phyloP scores from a whole-genome alignment of 2,888 invertebrate species.

The Eueremaeus valkanovi region DNA sequence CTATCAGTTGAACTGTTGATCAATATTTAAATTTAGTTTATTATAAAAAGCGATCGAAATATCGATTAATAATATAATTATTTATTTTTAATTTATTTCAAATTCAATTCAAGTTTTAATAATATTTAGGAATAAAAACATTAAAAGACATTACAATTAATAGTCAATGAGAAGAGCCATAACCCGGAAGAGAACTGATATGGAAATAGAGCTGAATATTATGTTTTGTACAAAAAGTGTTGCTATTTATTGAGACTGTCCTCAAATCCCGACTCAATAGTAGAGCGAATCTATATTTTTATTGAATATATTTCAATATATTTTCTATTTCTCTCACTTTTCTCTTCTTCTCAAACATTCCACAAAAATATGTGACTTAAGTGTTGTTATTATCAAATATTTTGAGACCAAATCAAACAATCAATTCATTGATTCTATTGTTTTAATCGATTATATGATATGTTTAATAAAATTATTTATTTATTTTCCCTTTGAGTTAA shows the following conservation, averaged over 20 bases:
- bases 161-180: constrained; percentile 18
- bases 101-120: not conserved
- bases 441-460: too few species aligned
- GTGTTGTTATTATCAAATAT: too few species aligned
- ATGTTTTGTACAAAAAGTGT: constrained; percentile 8
- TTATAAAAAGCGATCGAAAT: not conserved
- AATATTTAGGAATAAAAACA: constrained; percentile 7
- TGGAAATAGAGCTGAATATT: not conserved
- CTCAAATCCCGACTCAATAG: too few species aligned
- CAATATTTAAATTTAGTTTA: not conserved
- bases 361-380: too few species aligned
- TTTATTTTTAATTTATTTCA: constrained; percentile 1
- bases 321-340: too few species aligned
- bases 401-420: too few species aligned
- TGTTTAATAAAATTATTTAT: too few species aligned
- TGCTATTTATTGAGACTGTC: not conserved
- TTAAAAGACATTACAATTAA: not conserved
- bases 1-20: constrained; percentile 5
- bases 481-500: too few species aligned
- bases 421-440: too few species aligned
- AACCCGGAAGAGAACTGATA: not conserved
- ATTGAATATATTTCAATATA: too few species aligned
- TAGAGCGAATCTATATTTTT: too few species aligned
- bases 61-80: constrained; percentile 3
- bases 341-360: too few species aligned